Base-by-base conservation (phyloP, 2,888 invertebrate species). In the Resseliella maxima region DNA sequence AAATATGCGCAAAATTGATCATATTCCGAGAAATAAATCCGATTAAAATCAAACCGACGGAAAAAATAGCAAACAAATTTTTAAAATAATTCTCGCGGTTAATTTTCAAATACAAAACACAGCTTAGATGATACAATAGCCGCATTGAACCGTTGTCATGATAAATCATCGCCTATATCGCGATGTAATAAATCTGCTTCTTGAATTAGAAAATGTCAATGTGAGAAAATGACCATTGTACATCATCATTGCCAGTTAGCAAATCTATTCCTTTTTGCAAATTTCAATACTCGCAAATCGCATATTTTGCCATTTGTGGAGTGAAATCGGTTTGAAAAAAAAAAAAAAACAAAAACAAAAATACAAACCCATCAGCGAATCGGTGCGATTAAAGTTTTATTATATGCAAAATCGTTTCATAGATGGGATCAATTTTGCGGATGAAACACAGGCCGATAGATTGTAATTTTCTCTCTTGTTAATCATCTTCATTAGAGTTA, bases 401-500 rank as follows among this genome's bases (percentile, higher is more conserved):
- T 31, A 72, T 31, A 72, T 72, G 72, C 15, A 31, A 72, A 72
- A 18, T 72, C 59, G 59, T 59, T 59, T n/a, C 31, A 31, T 72
- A 27, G 72, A 72, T 72, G 72, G 72, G n/a, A 72, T 27, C 72
- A 72, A n/a, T 72, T 31, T 72, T 3, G 72, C 35, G 35, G 72
- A 27, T 72, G 31, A 72, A 31, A 72, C n/a, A 15, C 31, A 18
- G 12, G 6, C 15, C 72, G 72, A 72, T n/a, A 8, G 8, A 31
- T n/a, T 12, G 59, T 15, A 15, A 10, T 31, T 31, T 72, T 72
- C 31, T 72, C 72, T 72, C 31, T 31, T 72, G 35, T 72, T 72
- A 72, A 72, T 72, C 31, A 72, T 72, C 72, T 72, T 72, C 72
- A 72, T 72, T 72, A 72, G 31, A 72, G 72, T n/a, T 72, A 27